A percentile compares a stretch with the other conserved stretches of the same genome.
Conservation (phyloP, 1,140 invertebrate species). For the Pogonomyrmex barbatus region DNA sequence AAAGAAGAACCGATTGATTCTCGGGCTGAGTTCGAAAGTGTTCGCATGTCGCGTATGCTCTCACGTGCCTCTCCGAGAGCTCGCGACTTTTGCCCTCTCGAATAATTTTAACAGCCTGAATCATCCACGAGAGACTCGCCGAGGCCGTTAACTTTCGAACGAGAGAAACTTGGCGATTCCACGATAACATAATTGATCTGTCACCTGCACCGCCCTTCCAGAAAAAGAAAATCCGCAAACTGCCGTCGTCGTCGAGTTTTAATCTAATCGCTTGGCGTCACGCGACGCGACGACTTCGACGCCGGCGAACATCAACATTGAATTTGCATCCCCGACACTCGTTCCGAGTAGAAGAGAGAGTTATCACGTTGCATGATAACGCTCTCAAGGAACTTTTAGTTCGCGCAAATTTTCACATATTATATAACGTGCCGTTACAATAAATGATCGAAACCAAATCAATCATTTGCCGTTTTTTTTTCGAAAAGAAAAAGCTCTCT, state of each 20-base stretch:
- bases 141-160: constrained; percentile 38
- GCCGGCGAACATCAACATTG: constrained; percentile 49
- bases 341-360: constrained; percentile 45
- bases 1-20: constrained; percentile 53
- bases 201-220: constrained; percentile 16
- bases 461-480: neutral
- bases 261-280: constrained; percentile 59
- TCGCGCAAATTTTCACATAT: constrained; percentile 25
- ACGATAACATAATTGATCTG: constrained; percentile 68
- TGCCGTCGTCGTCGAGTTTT: constrained; percentile 44
- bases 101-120: constrained; percentile 25
- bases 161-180: constrained; percentile 54
- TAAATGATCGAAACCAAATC: neutral
- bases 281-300: constrained; percentile 43
- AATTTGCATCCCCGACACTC: constrained; percentile 54
- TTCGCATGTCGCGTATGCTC: constrained; percentile 37
- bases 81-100: constrained; percentile 59
- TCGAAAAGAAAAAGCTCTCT: neutral
- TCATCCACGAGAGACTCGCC: constrained; percentile 20
- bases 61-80: constrained; percentile 39
- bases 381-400: neutral
- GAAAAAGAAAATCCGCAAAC: constrained; percentile 48
- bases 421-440: constrained; percentile 33
- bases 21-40: constrained; percentile 52
- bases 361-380: constrained; percentile 42